Base-by-base conservation (phyloP, 2,113 vertebrate species). In the Nanorana parkeri region DNA sequence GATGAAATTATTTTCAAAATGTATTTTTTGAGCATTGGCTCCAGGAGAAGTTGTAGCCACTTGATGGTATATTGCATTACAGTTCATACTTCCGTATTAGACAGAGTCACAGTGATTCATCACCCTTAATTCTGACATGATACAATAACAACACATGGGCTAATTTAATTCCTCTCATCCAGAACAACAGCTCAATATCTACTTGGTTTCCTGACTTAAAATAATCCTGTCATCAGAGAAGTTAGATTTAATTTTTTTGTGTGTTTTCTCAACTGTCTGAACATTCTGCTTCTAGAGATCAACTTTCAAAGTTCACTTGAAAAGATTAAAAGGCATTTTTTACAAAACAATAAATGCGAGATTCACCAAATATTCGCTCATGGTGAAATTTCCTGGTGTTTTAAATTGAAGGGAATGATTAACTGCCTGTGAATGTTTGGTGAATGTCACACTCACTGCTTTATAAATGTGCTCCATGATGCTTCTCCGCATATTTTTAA, bases 111-210 rank as follows among this genome's bases (percentile, higher is more conserved):
- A 41, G 54, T 76, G 69, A 76, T 68, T 82, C 63, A 76, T 68
- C 71, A 36, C 56, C n/a, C 80, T 60, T 82, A 82, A 60, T 82
- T 67, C 19, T 67, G 76, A 82, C 72, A 68, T 68, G 80, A 66
- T 68, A 68, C 63, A 32, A 76, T 76, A 82, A 76, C 52, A 82
- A 82, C 63, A 82, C 52, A 68, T 67, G 63, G 52, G 61, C 60
- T 76, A 82, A 82, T 76, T 76, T 75, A 52, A 82, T 82, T 82
- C 52, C 36, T 17, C 23, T 28, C n/a, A 36, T 66, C 72, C 80
- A 75, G 71, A 82, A 82, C 69, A 76, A 76, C 71, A 76, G 80
- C 71, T 82, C 63, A 82, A 68, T 75, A 75, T 82, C 61, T 75
- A 67, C 21, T 75, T 82, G 52, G 80, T 64, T 82, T 82, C 80